phyloP scores from a whole-genome alignment of 2,888 invertebrate genomes.

The Euclidia mi region DNA sequence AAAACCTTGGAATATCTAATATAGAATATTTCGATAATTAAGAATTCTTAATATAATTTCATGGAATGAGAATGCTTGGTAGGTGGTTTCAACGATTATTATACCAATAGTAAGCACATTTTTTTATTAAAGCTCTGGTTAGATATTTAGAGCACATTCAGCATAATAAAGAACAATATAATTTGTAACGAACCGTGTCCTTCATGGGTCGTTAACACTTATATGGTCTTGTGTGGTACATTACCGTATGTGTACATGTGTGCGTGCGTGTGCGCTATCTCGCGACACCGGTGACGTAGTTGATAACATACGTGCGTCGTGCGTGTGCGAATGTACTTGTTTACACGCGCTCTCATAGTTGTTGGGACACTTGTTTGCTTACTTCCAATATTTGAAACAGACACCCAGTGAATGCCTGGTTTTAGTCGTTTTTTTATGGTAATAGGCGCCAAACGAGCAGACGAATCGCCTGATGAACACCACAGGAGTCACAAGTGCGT shows the following conservation, averaged over 20 bases:
- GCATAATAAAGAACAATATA: slow-evolving; percentile 26
- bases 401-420: no score
- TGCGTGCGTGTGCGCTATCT: slow-evolving; percentile 24
- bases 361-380: background rate
- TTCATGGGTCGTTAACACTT: slow-evolving; percentile 54
- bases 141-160: slow-evolving; percentile 13
- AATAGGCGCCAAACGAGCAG: no score
- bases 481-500: no score
- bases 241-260: slow-evolving; percentile 11
- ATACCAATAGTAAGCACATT: no score
- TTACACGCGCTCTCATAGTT: background rate
- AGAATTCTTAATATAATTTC: no score
- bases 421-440: no score
- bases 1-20: no score
- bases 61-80: no score
- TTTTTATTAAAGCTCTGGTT: background rate
- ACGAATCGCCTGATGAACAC: no score
- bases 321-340: slow-evolving; percentile 1
- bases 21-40: no score
- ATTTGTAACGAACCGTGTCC: slow-evolving; percentile 40
- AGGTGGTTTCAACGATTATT: no score
- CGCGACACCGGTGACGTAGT: slow-evolving; percentile 25
- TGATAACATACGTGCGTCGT: slow-evolving; percentile 33
- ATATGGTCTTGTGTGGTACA: slow-evolving; percentile 11
- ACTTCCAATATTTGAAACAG: no score